Conservation (phyloP, 1,140 invertebrate genomes). For the Ceratina calcarata region DNA sequence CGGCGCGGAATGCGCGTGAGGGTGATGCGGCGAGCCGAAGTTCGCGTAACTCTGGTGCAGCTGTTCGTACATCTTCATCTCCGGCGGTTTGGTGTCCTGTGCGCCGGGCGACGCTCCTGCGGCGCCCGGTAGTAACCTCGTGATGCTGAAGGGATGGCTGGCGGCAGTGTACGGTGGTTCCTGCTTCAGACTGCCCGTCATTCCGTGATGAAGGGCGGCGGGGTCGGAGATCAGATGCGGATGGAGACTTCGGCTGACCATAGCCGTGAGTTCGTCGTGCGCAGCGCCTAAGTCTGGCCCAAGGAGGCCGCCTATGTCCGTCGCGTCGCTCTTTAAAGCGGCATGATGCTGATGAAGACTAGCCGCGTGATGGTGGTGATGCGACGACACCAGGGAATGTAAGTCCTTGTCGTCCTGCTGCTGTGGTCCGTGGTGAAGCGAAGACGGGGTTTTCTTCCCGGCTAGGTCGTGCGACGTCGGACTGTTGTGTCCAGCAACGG, state of each 20-base stretch:
- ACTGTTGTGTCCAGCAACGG: conserved; percentile 77
- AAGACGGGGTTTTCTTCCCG: conserved; percentile 76
- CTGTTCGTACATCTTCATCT: conserved; percentile 91
- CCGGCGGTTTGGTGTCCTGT: conserved; percentile 81
- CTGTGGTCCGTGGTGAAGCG: conserved; percentile 77
- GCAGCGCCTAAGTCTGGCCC: conserved; percentile 79
- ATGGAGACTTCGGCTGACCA: conserved; percentile 84
- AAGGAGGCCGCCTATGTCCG: conserved; percentile 77
- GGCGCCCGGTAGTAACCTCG: conserved; percentile 91
- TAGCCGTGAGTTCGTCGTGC: conserved; percentile 85
- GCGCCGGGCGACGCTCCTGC: conserved; percentile 83
- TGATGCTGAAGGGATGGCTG: conserved; percentile 96
- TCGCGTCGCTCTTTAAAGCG: conserved; percentile 72
- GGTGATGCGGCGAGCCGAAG: conserved; percentile 74
- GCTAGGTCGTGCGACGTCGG: conserved; percentile 67
- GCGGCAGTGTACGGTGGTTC: conserved; percentile 89
- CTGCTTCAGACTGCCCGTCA: conserved; percentile 87
- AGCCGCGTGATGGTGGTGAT: conserved; percentile 76
- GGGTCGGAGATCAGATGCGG: conserved; percentile 82
- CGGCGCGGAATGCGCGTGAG: conserved; percentile 71
- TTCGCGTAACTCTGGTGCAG: conserved; percentile 80
- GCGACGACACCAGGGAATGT: conserved; percentile 70
- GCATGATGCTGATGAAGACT: conserved; percentile 76
- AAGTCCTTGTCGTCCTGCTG: conserved; percentile 81
- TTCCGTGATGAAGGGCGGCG: conserved; percentile 83